Conservation (phyloP, 1,140 invertebrate species). For the Cherax destructor region DNA sequence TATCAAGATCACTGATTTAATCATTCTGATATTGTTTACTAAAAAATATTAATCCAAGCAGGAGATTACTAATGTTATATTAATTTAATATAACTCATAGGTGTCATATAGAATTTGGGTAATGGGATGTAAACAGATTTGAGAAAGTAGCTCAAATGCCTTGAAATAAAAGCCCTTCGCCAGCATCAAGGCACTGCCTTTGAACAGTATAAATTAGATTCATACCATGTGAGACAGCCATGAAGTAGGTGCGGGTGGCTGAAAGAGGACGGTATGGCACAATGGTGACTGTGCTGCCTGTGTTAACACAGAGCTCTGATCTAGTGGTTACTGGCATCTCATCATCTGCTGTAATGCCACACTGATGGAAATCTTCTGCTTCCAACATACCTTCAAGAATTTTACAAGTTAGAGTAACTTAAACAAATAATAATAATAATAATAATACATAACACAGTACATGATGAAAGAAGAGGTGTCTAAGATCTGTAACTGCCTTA, state of each 20-base stretch:
- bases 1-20: background rate
- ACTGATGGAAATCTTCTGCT: background rate
- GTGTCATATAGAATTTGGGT: too few species aligned
- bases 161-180: too few species aligned
- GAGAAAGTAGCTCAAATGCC: too few species aligned
- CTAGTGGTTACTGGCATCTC: background rate
- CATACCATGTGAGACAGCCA: constrained; percentile 58
- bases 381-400: background rate
- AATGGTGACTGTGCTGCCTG: constrained; percentile 23
- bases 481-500: too few species aligned
- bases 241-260: constrained; percentile 52
- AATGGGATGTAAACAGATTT: too few species aligned
- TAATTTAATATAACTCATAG: too few species aligned
- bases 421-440: too few species aligned
- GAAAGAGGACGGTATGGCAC: constrained; percentile 47
- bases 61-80: too few species aligned
- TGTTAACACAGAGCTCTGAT: constrained; percentile 1
- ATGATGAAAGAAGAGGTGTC: too few species aligned
- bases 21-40: background rate
- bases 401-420: background rate
- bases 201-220: background rate
- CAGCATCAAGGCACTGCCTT: too few species aligned
- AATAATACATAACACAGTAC: too few species aligned
- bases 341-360: background rate
- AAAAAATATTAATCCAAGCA: too few species aligned